phyloP scores from a whole-genome alignment of 2,888 invertebrate species.

The Pyrgus malvae region DNA sequence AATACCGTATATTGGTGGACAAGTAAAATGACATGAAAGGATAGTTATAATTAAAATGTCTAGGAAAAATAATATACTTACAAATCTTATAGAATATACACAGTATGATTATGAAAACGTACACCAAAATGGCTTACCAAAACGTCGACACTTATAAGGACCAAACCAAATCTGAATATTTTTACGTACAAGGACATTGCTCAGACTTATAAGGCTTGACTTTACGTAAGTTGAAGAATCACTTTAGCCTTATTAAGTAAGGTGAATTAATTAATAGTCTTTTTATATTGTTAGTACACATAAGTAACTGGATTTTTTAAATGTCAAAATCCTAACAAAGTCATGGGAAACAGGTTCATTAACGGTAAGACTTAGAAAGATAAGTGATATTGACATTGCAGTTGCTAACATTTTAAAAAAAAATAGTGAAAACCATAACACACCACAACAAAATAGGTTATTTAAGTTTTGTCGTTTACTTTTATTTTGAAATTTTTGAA shows the following conservation, averaged over 20 bases:
- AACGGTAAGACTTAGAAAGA: background rate
- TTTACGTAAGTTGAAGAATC: conserved; percentile 21
- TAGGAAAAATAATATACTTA: too few species aligned
- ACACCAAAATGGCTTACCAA: background rate
- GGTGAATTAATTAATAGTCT: conserved; percentile 15
- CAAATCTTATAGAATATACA: too few species aligned
- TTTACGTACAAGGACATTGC: background rate
- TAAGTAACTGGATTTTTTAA: conserved; percentile 1
- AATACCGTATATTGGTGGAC: too few species aligned
- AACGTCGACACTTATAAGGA: background rate
- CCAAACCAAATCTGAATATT: background rate
- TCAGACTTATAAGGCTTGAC: conserved; percentile 6
- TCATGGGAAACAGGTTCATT: background rate
- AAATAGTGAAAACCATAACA: too few species aligned
- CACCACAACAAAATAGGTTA: too few species aligned
- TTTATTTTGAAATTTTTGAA: too few species aligned
- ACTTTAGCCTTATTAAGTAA: conserved; percentile 12
- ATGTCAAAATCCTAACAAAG: background rate
- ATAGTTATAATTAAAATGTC: too few species aligned
- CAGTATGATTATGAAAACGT: too few species aligned
- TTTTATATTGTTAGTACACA: background rate
- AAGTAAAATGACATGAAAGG: too few species aligned
- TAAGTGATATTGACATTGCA: too few species aligned
- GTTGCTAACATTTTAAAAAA: too few species aligned
- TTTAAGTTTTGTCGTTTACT: too few species aligned